Percentiles rank a stretch among this genome's conserved stretches.
Conservation (phyloP, 2,797 vertebrate species). For the Sebastolobus alascanus region DNA sequence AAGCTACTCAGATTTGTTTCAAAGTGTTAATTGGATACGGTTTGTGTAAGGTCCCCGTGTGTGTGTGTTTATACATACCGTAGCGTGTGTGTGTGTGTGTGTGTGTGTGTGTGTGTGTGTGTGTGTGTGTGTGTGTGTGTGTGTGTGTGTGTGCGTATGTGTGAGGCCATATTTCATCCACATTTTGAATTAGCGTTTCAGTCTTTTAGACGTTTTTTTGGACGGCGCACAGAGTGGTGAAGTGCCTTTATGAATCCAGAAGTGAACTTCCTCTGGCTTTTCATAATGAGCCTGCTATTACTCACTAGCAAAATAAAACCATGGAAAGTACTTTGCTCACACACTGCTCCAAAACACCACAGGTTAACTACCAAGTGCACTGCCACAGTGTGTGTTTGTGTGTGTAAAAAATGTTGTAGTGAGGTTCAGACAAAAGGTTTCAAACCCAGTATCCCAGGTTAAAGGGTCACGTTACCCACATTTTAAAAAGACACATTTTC, state of each 20-base stretch:
- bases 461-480: neutral
- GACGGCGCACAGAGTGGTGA: conserved; percentile 42
- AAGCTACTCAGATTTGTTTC: conserved; percentile 64
- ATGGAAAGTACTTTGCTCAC: conserved; percentile 79
- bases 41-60: conserved; percentile 30
- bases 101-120: conserved; percentile 4
- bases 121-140: conserved; percentile 5
- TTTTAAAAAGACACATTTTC: neutral
- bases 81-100: conserved; percentile 18
- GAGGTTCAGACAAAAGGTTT: neutral
- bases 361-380: conserved; percentile 53
- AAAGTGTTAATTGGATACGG: conserved; percentile 69
- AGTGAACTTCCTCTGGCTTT: conserved; percentile 82
- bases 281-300: conserved; percentile 80
- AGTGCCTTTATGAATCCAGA: conserved; percentile 79
- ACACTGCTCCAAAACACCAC: conserved; percentile 47
- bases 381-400: neutral
- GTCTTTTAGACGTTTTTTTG: conserved; percentile 50
- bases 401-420: neutral
- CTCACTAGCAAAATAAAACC: conserved; percentile 83
- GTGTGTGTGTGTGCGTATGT: conserved; percentile 12
- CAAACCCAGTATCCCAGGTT: neutral
- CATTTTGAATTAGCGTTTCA: conserved; percentile 38
- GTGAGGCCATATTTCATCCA: conserved; percentile 46
- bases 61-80: conserved; percentile 24